Percentiles rank a stretch among this genome's conserved stretches.
Evolutionary conservation across 2,888 invertebrate genomes (phyloP).

Genomic region (Pegoplata infirma): DNA sequence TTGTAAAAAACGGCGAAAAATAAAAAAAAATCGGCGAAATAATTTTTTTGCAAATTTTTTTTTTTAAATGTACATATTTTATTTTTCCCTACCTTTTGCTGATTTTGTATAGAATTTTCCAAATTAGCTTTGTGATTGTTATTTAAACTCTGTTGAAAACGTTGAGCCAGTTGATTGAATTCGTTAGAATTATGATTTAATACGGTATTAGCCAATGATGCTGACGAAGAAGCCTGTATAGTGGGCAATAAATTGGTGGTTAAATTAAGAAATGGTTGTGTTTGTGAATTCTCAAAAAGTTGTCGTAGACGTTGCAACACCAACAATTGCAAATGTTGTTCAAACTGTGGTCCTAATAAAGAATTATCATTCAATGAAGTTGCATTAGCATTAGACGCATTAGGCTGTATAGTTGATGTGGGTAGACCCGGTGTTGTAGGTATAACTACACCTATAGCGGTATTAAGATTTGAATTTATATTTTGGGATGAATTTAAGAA

Average conservation of each 20-base stretch:
- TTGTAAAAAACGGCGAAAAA: too few species aligned
- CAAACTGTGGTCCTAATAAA: constrained; percentile 53
- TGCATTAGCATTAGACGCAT: constrained; percentile 14
- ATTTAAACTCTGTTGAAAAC: constrained; percentile 49
- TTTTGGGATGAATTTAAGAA: constrained; percentile 50
- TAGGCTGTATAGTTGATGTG: constrained; percentile 42
- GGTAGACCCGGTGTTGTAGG: constrained; percentile 72
- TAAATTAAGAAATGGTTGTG: constrained; percentile 55
- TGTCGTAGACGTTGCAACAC: constrained; percentile 49
- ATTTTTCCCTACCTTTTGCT: constrained; percentile 47
- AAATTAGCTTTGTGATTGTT: constrained; percentile 45
- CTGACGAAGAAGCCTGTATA: constrained; percentile 45
- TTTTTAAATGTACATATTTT: too few species aligned
- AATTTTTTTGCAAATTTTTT: too few species aligned
- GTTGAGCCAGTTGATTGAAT: constrained; percentile 47
- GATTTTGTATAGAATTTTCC: constrained; percentile 28
- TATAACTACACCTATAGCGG: constrained; percentile 73
- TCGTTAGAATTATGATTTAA: constrained; percentile 55
- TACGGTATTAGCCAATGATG: constrained; percentile 49
- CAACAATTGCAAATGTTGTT: constrained; percentile 56
- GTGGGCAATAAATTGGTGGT: constrained; percentile 51
- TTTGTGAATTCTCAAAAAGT: constrained; percentile 51
- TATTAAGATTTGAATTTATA: constrained; percentile 60
- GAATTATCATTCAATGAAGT: constrained; percentile 18
- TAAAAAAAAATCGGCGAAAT: too few species aligned